Conservation (phyloP, 2,888 invertebrate species). For the Temnothorax ravouxi region DNA sequence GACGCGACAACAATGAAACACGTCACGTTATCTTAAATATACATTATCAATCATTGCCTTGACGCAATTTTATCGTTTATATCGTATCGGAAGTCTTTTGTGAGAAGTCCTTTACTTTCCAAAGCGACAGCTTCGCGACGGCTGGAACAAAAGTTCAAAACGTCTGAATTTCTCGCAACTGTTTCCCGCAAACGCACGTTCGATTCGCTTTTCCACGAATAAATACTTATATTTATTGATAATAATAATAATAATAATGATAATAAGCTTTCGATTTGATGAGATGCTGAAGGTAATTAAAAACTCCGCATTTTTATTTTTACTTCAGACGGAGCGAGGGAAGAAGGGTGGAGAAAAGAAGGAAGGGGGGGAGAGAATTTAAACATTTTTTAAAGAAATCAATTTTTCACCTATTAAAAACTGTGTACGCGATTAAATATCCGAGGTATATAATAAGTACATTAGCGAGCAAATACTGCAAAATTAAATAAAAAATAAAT, state of each 20-base stretch:
- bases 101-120: not conserved
- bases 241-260: not conserved
- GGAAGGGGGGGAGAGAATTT: not conserved
- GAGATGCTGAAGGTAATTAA: not conserved
- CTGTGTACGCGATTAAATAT: not conserved
- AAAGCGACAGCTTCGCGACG: not conserved
- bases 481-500: not conserved
- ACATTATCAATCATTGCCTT: not conserved
- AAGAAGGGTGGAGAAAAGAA: no score
- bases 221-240: not conserved
- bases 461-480: not conserved
- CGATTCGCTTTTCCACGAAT: not conserved
- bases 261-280: not conserved
- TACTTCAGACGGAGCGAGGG: no score
- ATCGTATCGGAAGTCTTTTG: not conserved
- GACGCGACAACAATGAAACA: not conserved
- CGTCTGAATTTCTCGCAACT: conserved; percentile 38
- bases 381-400: not conserved
- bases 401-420: not conserved
- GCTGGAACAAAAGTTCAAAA: not conserved
- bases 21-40: conserved; percentile 1
- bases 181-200: not conserved
- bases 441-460: not conserved
- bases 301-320: not conserved
- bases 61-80: not conserved